Evolutionary conservation across 2,797 vertebrate genomes (phyloP).

Genomic region (Chelmon rostratus): DNA sequence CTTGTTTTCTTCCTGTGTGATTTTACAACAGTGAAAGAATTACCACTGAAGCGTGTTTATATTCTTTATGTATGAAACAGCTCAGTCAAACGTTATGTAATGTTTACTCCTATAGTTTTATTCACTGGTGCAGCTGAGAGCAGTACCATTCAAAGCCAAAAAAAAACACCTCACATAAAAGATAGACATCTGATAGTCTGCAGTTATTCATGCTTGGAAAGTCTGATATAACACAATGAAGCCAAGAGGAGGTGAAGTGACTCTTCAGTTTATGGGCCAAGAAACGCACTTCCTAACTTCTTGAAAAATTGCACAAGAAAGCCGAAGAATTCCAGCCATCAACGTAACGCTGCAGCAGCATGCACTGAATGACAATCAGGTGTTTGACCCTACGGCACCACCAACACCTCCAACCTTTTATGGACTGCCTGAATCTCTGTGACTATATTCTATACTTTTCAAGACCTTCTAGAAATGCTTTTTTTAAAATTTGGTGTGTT

Average conservation of each 20-base stretch:
- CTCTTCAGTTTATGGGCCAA: conserved; percentile 6
- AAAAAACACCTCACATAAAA: not conserved
- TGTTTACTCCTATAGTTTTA: not conserved
- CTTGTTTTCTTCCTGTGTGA: not conserved
- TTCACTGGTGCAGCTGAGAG: not conserved
- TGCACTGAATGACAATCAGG: conserved; percentile 2
- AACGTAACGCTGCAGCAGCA: conserved; percentile 5
- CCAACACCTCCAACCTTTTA: not conserved
- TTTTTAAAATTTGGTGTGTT: too few species aligned
- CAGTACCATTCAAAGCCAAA: not conserved
- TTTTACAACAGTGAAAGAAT: not conserved
- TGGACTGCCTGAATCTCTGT: conserved; percentile 9
- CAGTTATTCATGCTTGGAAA: conserved; percentile 15
- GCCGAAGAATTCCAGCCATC: not conserved
- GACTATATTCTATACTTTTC: not conserved
- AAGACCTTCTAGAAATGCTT: too few species aligned
- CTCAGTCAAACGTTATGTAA: not conserved
- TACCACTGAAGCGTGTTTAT: not conserved
- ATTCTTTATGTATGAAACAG: not conserved
- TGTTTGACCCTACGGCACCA: not conserved
- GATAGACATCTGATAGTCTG: not conserved
- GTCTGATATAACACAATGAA: conserved; percentile 2
- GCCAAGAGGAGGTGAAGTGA: not conserved
- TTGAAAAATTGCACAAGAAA: conserved; percentile 8
- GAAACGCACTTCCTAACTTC: conserved; percentile 1